Evolutionary conservation across 2,797 vertebrate species (phyloP).

Genomic region (Pempheris klunzingeri): DNA sequence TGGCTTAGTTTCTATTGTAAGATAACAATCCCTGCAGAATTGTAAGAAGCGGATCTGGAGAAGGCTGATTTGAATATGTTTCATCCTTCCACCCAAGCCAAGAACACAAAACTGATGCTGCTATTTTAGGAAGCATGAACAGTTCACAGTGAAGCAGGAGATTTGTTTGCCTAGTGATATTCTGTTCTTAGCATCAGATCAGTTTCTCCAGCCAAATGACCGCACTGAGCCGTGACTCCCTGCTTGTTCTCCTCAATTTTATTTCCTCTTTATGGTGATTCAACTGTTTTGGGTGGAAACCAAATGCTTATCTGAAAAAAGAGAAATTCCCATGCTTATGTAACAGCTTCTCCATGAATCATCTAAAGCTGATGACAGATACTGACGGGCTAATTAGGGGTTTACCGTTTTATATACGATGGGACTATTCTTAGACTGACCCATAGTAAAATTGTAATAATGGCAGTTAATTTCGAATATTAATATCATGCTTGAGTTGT

Average conservation of each 20-base stretch:
- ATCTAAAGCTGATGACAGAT: constrained; percentile 71
- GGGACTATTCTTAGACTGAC: constrained; percentile 71
- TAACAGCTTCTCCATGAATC: constrained; percentile 68
- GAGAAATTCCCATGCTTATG: constrained; percentile 70
- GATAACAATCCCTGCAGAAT: constrained; percentile 78
- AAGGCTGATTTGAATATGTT: constrained; percentile 80
- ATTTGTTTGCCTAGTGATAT: constrained; percentile 78
- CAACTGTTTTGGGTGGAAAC: constrained; percentile 39
- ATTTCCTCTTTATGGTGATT: constrained; percentile 45
- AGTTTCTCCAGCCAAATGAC: constrained; percentile 54
- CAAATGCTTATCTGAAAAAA: constrained; percentile 20
- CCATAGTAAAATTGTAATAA: constrained; percentile 73
- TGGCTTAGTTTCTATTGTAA: constrained; percentile 82
- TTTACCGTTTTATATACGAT: constrained; percentile 65
- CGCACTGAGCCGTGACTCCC: constrained; percentile 33
- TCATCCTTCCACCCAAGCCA: constrained; percentile 76
- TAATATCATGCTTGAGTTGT: constrained; percentile 74
- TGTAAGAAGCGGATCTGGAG: constrained; percentile 66
- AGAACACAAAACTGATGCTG: constrained; percentile 75
- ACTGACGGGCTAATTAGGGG: constrained; percentile 74
- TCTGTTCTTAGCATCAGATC: constrained; percentile 69
- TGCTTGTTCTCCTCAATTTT: constrained; percentile 29
- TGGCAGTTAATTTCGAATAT: constrained; percentile 69
- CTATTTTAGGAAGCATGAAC: constrained; percentile 80
- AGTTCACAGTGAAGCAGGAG: constrained; percentile 72